Percentiles rank a stretch among this genome's conserved stretches.
Conservation (phyloP, 2,888 invertebrate genomes). For the Nowickia ferox region DNA sequence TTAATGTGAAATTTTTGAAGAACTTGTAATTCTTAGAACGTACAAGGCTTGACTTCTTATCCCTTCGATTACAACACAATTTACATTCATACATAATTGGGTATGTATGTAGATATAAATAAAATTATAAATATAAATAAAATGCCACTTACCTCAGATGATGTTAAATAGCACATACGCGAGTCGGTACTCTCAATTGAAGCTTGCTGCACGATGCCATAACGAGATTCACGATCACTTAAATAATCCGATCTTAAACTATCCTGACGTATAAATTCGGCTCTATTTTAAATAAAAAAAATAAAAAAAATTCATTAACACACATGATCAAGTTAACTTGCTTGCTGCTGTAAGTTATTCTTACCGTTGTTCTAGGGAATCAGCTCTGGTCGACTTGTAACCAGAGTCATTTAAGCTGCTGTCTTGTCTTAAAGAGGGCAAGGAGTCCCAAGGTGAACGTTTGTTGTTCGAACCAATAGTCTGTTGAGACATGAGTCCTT, state of each 20-base stretch:
- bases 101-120: not conserved
- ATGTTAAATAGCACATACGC: slow-evolving; percentile 95
- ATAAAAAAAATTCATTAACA: not conserved
- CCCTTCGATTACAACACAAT: slow-evolving; percentile 29
- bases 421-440: slow-evolving; percentile 93
- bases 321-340: not conserved
- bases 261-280: slow-evolving; percentile 94
- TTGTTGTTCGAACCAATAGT: slow-evolving; percentile 85
- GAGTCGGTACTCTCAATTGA: slow-evolving; percentile 97
- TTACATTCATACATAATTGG: slow-evolving; percentile 14
- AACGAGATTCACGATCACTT: slow-evolving; percentile 94
- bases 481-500: slow-evolving; percentile 84
- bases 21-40: too few species aligned
- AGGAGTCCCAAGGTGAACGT: slow-evolving; percentile 93
- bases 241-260: slow-evolving; percentile 94
- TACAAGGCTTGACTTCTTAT: not conserved
- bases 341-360: not conserved
- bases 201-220: slow-evolving; percentile 96
- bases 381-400: slow-evolving; percentile 92
- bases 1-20: not conserved
- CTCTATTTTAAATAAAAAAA: slow-evolving; percentile 84
- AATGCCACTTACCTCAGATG: slow-evolving; percentile 94
- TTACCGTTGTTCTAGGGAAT: slow-evolving; percentile 93
- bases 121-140: not conserved
- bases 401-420: slow-evolving; percentile 94